Evolutionary conservation across 2,888 invertebrate genomes (phyloP).

Genomic region (Agrochola macilenta): DNA sequence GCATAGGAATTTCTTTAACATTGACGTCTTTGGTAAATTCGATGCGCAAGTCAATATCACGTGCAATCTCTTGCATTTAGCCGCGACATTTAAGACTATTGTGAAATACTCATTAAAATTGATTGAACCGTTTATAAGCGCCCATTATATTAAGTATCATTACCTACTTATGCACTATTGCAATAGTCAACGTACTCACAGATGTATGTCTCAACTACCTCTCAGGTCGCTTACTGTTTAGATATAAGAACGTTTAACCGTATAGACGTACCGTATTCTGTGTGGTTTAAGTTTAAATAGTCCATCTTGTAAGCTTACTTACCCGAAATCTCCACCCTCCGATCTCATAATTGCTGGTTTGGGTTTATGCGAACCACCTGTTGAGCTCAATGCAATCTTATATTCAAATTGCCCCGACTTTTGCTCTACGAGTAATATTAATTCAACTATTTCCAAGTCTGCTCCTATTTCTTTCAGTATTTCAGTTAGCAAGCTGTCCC

Average conservation of each 20-base stretch:
- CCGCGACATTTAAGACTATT: constrained; percentile 43
- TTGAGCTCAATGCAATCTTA: constrained; percentile 8
- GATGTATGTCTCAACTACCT: constrained; percentile 47
- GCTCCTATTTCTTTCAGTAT: neutral
- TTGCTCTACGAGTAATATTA: neutral
- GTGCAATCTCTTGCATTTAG: constrained; percentile 49
- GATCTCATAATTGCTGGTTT: constrained; percentile 4
- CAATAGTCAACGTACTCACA: constrained; percentile 36
- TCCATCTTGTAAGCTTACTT: neutral
- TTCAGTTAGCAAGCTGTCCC: neutral
- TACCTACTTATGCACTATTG: constrained; percentile 61
- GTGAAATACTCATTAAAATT: constrained; percentile 61
- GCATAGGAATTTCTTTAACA: constrained; percentile 40
- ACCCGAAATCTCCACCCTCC: neutral
- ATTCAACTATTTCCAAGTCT: neutral
- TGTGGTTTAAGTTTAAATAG: constrained; percentile 3
- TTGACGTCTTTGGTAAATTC: constrained; percentile 30
- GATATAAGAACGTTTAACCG: constrained; percentile 8
- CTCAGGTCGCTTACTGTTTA: constrained; percentile 23
- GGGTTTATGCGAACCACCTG: constrained; percentile 21
- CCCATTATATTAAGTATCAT: constrained; percentile 60
- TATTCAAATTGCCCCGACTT: constrained; percentile 5
- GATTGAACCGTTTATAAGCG: constrained; percentile 55
- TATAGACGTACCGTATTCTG: neutral
- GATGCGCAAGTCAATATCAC: constrained; percentile 38